A percentile compares a stretch with the other conserved stretches of the same genome.
Conservation (phyloP, 2,888 invertebrate species). For the Rhopalosiphum nymphaeae region DNA sequence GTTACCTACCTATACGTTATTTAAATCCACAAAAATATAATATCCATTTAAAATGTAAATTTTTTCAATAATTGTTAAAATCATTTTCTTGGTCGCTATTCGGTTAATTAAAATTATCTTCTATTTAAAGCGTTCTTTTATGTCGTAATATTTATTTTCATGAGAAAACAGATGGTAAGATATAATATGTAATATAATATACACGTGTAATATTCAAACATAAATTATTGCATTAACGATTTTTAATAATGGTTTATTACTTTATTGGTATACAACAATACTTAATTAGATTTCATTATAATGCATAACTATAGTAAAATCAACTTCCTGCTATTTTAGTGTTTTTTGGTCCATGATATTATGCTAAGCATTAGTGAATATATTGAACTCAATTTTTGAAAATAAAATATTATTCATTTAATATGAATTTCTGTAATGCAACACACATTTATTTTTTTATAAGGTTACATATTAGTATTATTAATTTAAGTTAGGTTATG, state of each 20-base stretch:
- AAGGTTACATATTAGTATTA: neutral
- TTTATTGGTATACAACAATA: neutral
- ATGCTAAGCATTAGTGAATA: neutral
- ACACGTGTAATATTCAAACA: neutral
- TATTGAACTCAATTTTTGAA: neutral
- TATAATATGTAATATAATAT: no score
- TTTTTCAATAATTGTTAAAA: neutral
- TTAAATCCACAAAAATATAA: slow-evolving; percentile 1
- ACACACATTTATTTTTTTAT: neutral
- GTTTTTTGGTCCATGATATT: neutral
- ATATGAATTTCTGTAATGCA: neutral
- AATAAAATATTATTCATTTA: neutral
- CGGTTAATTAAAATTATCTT: slow-evolving; percentile 13
- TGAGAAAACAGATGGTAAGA: neutral
- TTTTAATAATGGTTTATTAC: neutral
- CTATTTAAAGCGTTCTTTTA: neutral
- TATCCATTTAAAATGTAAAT: slow-evolving; percentile 49
- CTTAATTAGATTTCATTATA: neutral
- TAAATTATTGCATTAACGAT: neutral
- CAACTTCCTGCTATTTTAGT: neutral
- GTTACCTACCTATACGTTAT: neutral
- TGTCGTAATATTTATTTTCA: neutral
- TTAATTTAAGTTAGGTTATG: neutral
- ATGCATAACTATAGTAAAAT: neutral
- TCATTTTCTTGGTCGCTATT: neutral